Evolutionary conservation across 2,797 vertebrate genomes (phyloP), one percentile per base, ranked within the genome.

Genomic region (Gallirallus australis): DNA sequence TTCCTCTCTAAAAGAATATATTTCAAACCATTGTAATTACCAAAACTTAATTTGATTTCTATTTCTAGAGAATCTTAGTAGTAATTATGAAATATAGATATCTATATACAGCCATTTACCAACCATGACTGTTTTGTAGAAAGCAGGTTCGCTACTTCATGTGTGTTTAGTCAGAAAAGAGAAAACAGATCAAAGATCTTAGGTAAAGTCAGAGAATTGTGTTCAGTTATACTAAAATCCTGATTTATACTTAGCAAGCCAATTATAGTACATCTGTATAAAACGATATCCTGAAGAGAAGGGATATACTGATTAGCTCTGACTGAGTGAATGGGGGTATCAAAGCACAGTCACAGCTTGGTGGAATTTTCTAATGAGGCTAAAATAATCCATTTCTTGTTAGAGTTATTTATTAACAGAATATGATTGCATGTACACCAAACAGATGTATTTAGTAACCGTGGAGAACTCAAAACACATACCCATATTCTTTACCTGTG

Each of bases 361-460:
- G 10, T 78, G 57, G 71, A 71, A 65, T 9, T 66, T 54, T 77
- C 57, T 33, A 66, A 40, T 56, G 11, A 42, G 12, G 8, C 10
- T 73, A 50, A 86, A 88, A 83, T 15, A 52, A 40, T 70, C 16
- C 5, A 39, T 83, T 83, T 39, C 19, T 53, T 42, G n/a, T 5
- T 11, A 52, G 31, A 50, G 4, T 71, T 83, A 28, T 5, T 12
- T 60, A 6, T 42, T 42, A 52, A n/a, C 11, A 59, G 11, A 19
- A 40, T 20, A 4, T 8, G 64, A 14, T 25, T 3, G 1, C 13
- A 40, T 35, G n/a, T 20, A 31, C 10, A 54, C 5, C 0, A 0
- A 71, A 48, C 3, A 79, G 6, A 5, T 37, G 7, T 31, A n/a
- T 40, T 31, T 9, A 42, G 4, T 37, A 65, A 76, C 5, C 3